phyloP scores from a whole-genome alignment of 2,888 invertebrate genomes.

The Tribolium freemani region DNA sequence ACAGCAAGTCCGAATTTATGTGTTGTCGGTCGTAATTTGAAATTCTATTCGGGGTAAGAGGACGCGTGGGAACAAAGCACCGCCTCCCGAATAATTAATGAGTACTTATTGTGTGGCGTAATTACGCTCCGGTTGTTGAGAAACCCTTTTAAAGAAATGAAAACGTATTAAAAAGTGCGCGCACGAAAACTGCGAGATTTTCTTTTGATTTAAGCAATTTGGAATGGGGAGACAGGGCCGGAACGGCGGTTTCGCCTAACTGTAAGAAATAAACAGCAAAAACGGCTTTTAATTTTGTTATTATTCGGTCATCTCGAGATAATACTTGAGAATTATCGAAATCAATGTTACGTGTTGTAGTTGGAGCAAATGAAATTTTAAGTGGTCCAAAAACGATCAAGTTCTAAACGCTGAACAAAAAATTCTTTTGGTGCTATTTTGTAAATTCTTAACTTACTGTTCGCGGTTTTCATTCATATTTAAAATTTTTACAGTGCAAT shows the following conservation, averaged over 20 bases:
- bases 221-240: conserved; percentile 8
- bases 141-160: conserved; percentile 64
- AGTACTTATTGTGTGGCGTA: conserved; percentile 60
- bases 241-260: neutral
- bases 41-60: conserved; percentile 48
- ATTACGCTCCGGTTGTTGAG: conserved; percentile 58
- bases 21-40: conserved; percentile 48
- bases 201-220: conserved; percentile 45
- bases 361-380: too few species aligned
- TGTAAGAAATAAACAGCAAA: neutral
- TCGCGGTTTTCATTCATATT: too few species aligned
- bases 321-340: too few species aligned
- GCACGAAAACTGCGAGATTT: conserved; percentile 50
- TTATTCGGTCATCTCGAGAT: too few species aligned
- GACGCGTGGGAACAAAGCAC: conserved; percentile 53
- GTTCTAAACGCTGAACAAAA: too few species aligned
- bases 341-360: too few species aligned
- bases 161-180: conserved; percentile 59
- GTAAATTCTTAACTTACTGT: too few species aligned
- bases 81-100: conserved; percentile 59
- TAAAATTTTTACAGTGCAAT: too few species aligned
- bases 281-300: too few species aligned
- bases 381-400: too few species aligned
- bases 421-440: too few species aligned
- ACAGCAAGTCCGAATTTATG: conserved; percentile 46